Evolutionary conservation across 2,797 vertebrate genomes (phyloP).

Genomic region (Adelosebastes latens): DNA sequence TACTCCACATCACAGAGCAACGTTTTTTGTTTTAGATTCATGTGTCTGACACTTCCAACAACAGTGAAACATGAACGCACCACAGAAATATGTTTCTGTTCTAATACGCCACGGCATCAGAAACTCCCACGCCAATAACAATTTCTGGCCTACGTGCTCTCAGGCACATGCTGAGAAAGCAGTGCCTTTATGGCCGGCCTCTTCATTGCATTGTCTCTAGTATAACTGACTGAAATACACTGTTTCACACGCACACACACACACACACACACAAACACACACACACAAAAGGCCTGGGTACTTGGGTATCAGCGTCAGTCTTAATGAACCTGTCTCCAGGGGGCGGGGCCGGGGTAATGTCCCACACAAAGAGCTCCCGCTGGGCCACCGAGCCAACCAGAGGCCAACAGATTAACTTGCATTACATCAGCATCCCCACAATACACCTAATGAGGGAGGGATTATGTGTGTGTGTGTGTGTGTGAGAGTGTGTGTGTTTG

Average conservation of each 20-base stretch:
- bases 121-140: constrained; percentile 38
- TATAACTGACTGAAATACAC: constrained; percentile 66
- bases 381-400: constrained; percentile 77
- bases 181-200: constrained; percentile 68
- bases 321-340: constrained; percentile 87
- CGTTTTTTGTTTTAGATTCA: background rate
- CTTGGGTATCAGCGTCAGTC: constrained; percentile 83
- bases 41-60: background rate
- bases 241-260: constrained; percentile 44
- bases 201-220: constrained; percentile 73
- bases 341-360: constrained; percentile 79
- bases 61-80: background rate
- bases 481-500: constrained; percentile 20
- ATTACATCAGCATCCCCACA: constrained; percentile 87
- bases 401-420: constrained; percentile 87
- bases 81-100: constrained; percentile 2
- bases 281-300: constrained; percentile 72
- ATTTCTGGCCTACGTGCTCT: constrained; percentile 76
- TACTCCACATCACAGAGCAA: background rate
- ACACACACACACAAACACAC: constrained; percentile 49
- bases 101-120: background rate
- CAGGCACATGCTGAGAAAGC: constrained; percentile 78
- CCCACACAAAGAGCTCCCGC: constrained; percentile 79
- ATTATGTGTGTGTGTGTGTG: constrained; percentile 55
- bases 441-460: constrained; percentile 84